phyloP scores from a whole-genome alignment of 2,888 invertebrate species.

The Oxystoma pomonae region DNA sequence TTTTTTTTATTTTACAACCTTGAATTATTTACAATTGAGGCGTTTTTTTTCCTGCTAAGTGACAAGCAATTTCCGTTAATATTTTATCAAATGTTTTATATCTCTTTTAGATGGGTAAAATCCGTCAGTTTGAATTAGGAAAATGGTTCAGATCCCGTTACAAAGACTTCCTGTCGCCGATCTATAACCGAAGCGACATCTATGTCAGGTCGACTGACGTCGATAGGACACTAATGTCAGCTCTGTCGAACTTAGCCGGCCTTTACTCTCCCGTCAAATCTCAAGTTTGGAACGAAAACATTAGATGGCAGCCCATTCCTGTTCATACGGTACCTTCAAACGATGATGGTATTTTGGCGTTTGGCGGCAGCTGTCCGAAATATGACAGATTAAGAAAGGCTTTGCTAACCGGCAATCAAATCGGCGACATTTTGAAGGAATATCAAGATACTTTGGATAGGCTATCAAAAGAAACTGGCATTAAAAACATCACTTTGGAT shows the following conservation, averaged over 20 bases:
- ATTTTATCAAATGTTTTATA: too few relatives aligned
- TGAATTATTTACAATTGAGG: too few relatives aligned
- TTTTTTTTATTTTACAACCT: too few relatives aligned
- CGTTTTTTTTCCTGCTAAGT: too few relatives aligned
- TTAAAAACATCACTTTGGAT: not conserved
- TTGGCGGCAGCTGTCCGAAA: constrained; percentile 22
- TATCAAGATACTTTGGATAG: not conserved
- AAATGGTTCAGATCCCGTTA: constrained; percentile 69
- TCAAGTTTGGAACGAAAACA: constrained; percentile 55
- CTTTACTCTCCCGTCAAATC: constrained; percentile 59
- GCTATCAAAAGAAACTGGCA: constrained; percentile 4
- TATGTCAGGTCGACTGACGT: constrained; percentile 69
- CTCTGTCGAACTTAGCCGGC: constrained; percentile 71
- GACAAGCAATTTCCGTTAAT: too few relatives aligned
- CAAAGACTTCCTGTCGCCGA: constrained; percentile 51
- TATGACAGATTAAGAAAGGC: constrained; percentile 15
- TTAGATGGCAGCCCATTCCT: constrained; percentile 71
- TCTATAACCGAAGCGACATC: constrained; percentile 53
- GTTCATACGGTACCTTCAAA: constrained; percentile 60
- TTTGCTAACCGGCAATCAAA: constrained; percentile 7
- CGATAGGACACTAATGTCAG: constrained; percentile 84
- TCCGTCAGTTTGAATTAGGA: constrained; percentile 68
- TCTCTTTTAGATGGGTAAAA: constrained; percentile 56
- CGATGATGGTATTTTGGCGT: constrained; percentile 49
- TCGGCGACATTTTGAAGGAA: constrained; percentile 6